These are phyloP conservation scores for Lepus americanus DNA, from an alignment of 2,113 vertebrate species.

Conservation along the genomic window DNA sequence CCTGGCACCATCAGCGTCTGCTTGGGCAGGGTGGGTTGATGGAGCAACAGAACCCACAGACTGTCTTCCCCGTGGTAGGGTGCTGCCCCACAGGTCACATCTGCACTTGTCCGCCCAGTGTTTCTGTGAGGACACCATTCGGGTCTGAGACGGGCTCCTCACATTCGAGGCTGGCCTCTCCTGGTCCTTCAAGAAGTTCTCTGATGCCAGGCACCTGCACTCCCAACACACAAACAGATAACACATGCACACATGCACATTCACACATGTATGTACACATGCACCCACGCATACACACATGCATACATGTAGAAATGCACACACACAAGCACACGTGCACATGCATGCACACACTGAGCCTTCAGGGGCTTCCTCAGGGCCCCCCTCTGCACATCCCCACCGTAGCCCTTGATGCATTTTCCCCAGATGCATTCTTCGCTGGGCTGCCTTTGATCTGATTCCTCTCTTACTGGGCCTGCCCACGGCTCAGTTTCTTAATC, in stretches of 20 bases:
- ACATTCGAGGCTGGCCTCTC: neutral
- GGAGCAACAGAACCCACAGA: neutral
- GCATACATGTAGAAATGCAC: neutral
- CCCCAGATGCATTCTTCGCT: neutral
- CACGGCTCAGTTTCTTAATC: neutral
- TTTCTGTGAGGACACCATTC: neutral
- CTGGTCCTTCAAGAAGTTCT: neutral
- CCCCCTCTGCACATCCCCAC: neutral
- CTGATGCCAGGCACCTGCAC: neutral
- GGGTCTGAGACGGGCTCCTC: neutral
- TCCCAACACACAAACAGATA: too few relatives aligned
- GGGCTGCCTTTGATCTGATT: neutral
- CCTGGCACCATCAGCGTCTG: fast-evolving
- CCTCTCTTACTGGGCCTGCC: neutral
- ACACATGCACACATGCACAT: neutral
- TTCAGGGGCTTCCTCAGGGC: neutral
- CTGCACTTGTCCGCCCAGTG: neutral
- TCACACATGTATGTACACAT: too few relatives aligned
- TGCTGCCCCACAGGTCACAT: too few relatives aligned
- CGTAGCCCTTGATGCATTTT: neutral
- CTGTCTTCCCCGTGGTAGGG: neutral
- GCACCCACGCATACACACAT: too few relatives aligned
- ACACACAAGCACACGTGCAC: neutral
- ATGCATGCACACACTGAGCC: neutral
- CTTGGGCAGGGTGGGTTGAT: neutral